phyloP scores from a whole-genome alignment of 1,140 invertebrate genomes.

The Manduca sexta region DNA sequence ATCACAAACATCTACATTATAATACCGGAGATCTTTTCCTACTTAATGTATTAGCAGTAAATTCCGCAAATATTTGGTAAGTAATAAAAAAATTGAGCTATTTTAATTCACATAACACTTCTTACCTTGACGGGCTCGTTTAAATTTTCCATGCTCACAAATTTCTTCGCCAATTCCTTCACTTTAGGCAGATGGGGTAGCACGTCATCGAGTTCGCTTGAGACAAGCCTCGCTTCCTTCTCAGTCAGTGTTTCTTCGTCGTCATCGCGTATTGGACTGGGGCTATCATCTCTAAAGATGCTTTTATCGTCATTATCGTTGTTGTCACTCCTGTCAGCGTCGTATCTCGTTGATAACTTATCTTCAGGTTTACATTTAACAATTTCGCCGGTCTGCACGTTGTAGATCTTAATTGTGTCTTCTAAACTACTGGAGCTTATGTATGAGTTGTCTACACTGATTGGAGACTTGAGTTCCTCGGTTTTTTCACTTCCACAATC shows the following conservation, averaged over 20 bases:
- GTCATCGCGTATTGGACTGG: conserved; percentile 32
- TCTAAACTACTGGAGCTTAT: conserved; percentile 65
- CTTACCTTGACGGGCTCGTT: conserved; percentile 55
- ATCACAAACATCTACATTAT: no score
- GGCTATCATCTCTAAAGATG: conserved; percentile 33
- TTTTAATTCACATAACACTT: no score
- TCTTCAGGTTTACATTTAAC: conserved; percentile 64
- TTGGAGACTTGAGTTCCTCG: conserved; percentile 44
- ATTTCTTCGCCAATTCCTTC: conserved; percentile 67
- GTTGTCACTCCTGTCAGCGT: conserved; percentile 49
- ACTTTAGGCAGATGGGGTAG: conserved; percentile 60
- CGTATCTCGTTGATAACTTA: conserved; percentile 59
- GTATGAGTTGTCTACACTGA: conserved; percentile 45
- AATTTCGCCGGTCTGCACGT: conserved; percentile 67
- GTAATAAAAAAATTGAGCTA: no score
- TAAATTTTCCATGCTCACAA: conserved; percentile 59
- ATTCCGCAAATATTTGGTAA: no score
- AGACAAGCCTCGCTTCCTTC: conserved; percentile 26
- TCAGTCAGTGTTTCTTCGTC: conserved; percentile 25
- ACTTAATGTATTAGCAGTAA: no score
- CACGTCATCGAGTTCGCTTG: conserved; percentile 48
- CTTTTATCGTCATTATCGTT: conserved; percentile 53
- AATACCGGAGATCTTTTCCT: no score
- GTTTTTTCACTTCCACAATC: conserved; percentile 16
- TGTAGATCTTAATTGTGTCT: conserved; percentile 71